Evolutionary conservation across 64 coral and sea anemone species (phyloP).

Genomic region (Porites lutea): DNA sequence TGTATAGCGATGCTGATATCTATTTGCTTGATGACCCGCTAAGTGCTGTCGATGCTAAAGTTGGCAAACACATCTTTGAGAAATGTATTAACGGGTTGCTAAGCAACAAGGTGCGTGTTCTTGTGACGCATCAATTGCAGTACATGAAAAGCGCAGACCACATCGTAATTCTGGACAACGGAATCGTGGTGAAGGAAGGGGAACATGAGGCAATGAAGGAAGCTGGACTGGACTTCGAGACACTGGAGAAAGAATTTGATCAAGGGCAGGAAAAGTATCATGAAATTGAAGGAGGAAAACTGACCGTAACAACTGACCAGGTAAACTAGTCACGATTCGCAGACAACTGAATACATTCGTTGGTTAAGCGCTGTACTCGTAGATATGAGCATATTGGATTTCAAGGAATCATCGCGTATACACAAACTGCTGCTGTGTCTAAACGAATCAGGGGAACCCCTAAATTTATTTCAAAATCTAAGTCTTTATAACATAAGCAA

Average conservation of each 20-base stretch:
- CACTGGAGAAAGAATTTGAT: slow-evolving; percentile 80
- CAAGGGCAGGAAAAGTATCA: slow-evolving; percentile 83
- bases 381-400: too few relatives aligned
- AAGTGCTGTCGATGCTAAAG: slow-evolving; percentile 92
- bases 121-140: slow-evolving; percentile 93
- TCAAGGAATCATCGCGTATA: too few relatives aligned
- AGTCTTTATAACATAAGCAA: too few relatives aligned
- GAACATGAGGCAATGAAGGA: slow-evolving; percentile 80
- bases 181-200: slow-evolving; percentile 73
- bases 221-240: slow-evolving; percentile 84
- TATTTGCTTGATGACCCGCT: slow-evolving; percentile 91
- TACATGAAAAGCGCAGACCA: slow-evolving; percentile 93
- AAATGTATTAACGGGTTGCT: slow-evolving; percentile 86
- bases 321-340: not conserved
- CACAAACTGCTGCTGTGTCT: too few relatives aligned
- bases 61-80: slow-evolving; percentile 96
- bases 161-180: slow-evolving; percentile 88
- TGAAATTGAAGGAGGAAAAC: slow-evolving; percentile 66
- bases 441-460: too few relatives aligned
- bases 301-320: slow-evolving; percentile 58
- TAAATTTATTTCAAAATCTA: too few relatives aligned
- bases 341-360: too few relatives aligned
- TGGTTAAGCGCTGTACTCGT: too few relatives aligned
- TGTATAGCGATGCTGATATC: slow-evolving; percentile 92
- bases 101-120: slow-evolving; percentile 75